Evolutionary conservation across 2,888 invertebrate species (phyloP), one percentile per base, ranked within the genome.

Genomic region (Diadegma fenestrale): DNA sequence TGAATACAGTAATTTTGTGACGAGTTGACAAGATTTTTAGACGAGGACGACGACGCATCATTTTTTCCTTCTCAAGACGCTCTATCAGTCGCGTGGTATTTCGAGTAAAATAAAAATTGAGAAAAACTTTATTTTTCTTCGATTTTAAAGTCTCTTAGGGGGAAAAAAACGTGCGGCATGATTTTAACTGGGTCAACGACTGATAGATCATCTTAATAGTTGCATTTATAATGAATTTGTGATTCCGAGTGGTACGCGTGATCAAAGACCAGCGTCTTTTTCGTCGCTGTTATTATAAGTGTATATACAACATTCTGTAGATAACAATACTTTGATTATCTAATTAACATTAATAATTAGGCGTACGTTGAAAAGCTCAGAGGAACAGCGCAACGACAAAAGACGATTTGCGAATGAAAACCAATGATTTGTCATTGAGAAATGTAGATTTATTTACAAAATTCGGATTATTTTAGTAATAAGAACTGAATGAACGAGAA

Each of bases 291-390:
- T 45, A 17, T 45, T 75, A 54, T 30, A 19, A 72, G 68, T 72
- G 45, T 83, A 84, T 61, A 73, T 85, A 75, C 83, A 83, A 86
- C 77, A 76, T 43, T 78, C 30, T 58, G 80, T 66, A 58, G 80
- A 71, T 78, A 85, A 83, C 81, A 85, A 82, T 84, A 84, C 69
- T 84, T 88, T 81, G 68, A 85, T 82, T 86, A 86, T 86, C 64
- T 86, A 85, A 84, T 86, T 79, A 77, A 86, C 61, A 80, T 86
- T 80, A 58, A 73, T 87, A 73, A 76, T 85, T 87, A 86, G 87
- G 84, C 82, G 63, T 86, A 85, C 77, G 73, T 85, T 85, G 77
- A 88, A 85, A 87, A 87, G 88, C 86, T 87, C 88, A 66, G 68
- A 80, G 82, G 76, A 88, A 84, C 82, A 77, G 76, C 84, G 86